These are phyloP conservation scores for Maniola jurtina DNA, from an alignment of 1,140 invertebrate genomes.

Conservation along the genomic window DNA sequence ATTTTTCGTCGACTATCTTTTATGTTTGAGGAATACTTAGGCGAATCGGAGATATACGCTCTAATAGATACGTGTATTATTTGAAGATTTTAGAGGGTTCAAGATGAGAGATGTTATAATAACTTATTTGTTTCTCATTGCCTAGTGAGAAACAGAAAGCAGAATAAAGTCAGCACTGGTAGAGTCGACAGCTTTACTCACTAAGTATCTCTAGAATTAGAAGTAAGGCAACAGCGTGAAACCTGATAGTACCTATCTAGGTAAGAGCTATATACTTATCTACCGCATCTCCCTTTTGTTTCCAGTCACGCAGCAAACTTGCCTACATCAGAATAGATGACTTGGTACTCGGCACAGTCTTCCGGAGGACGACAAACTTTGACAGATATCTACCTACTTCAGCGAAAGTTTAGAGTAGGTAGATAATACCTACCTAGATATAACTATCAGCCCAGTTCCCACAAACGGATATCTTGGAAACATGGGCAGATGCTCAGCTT, in stretches of 20 bases:
- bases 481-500: slow-evolving; percentile 18
- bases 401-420: slow-evolving; percentile 25
- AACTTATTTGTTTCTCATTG: no score
- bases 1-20: slow-evolving; percentile 76
- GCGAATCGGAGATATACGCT: slow-evolving; percentile 73
- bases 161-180: no score
- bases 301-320: slow-evolving; percentile 33
- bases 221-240: slow-evolving; percentile 10
- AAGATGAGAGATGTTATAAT: neutral
- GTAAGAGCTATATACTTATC: neutral
- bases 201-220: neutral
- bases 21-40: slow-evolving; percentile 76
- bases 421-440: neutral
- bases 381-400: slow-evolving; percentile 32
- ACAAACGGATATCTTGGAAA: neutral
- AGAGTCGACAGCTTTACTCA: no score
- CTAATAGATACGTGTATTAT: slow-evolving; percentile 73
- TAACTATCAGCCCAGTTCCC: no score
- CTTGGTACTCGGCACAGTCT: slow-evolving; percentile 24
- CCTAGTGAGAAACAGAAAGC: no score
- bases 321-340: slow-evolving; percentile 29
- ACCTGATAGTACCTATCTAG: slow-evolving; percentile 2
- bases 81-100: slow-evolving; percentile 46
- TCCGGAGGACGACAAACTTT: slow-evolving; percentile 23
- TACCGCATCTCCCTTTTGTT: slow-evolving; percentile 23